phyloP scores from a whole-genome alignment of 2,888 invertebrate species.

The Trilocha varians region DNA sequence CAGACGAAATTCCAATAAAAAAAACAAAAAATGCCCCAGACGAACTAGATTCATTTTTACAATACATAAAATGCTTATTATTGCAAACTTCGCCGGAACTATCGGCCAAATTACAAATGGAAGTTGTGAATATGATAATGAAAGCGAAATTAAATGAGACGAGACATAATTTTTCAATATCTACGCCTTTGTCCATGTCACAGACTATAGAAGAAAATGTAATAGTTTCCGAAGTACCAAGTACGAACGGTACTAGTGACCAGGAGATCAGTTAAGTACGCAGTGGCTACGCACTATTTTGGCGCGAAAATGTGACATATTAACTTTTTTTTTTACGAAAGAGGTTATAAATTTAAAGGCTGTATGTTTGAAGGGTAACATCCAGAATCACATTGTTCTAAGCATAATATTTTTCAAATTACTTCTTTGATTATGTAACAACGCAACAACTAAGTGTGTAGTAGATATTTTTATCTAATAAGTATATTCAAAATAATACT shows the following conservation, averaged over 20 bases:
- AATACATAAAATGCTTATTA: conserved; percentile 35
- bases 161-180: background rate
- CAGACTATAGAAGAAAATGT: background rate
- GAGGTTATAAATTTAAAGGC: no score
- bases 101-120: conserved; percentile 35
- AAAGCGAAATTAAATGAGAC: conserved; percentile 21
- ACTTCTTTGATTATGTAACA: no score
- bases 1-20: conserved; percentile 6
- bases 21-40: conserved; percentile 12
- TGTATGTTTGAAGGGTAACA: no score
- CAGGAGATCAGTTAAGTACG: no score
- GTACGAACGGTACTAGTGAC: background rate
- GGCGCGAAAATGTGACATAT: no score
- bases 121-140: conserved; percentile 42
- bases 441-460: no score
- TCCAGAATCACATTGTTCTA: no score
- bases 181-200: background rate
- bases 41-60: conserved; percentile 35
- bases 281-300: no score
- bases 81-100: conserved; percentile 31
- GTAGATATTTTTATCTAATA: no score
- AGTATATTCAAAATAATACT: no score
- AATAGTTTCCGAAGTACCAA: background rate
- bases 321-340: no score
- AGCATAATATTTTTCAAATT: no score